Base-by-base conservation (phyloP, 2,113 vertebrate species). In the Dipodomys merriami region DNA sequence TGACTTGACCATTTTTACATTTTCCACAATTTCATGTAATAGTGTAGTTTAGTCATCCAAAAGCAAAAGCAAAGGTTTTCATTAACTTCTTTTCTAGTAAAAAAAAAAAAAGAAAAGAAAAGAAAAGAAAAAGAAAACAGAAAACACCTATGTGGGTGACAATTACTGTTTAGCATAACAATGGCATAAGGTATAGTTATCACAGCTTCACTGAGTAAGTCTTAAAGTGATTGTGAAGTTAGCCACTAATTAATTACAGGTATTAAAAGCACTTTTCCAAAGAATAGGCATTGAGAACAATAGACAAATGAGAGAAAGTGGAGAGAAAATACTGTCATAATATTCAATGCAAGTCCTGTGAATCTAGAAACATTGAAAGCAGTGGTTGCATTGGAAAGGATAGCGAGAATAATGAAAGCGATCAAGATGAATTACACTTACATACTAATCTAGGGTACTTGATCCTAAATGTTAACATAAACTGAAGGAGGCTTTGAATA, bases 181-280 rank as follows among this genome's bases (percentile, higher is more conserved):
- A 12, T 60, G 22, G 53, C 4, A 1, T 89, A 33, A 85, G 49
- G 19, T 91, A 62, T 35, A 69, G 7, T 57, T 49, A 57, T 80
- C 73, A 62, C 46, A 85, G 27, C 4, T 53, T 33, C 30, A 6
- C 25, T 27, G 78, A 95, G 71, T 57, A 79, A 18, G 65, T 49
- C 74, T 86, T 20, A 64, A 94, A 81, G 64, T 77, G 22, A 82
- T 67, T 68, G 7, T 78, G n/a, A 77, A 15, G 33, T 92, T 27
- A 86, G 22, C 64, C 30, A 53, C 85, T 90, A 64, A 46, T 44
- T 79, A 90, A 94, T 53, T 49, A 72, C 10, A 73, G 95, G 12
- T 73, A 96, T 95, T 95, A 39, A 94, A 95, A 94, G 89, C n/a
- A 72, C n/a, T 46, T 96, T 65, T 95, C 33, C 80, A 7, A 84